Base-by-base conservation (phyloP, 2,797 vertebrate species). In the Mormyrus proboscirostris region DNA sequence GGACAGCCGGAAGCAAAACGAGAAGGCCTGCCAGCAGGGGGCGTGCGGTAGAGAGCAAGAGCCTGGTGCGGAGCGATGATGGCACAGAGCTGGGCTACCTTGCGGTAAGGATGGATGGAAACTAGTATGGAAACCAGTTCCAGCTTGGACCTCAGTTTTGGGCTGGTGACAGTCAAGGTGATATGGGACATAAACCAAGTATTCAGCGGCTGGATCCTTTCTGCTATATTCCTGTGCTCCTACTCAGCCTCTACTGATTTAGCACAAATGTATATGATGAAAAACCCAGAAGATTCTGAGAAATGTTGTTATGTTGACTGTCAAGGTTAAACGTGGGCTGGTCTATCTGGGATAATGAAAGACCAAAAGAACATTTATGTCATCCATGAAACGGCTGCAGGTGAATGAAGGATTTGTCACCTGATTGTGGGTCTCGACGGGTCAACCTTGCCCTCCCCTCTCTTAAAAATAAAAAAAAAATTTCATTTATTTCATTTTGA, bases 1-100 rank as follows among this genome's bases (percentile, higher is more conserved):
- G 93, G 93, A 0, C 92, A 93, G 89, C 91, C 82, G 89, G 9
- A 90, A 89, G 87, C 92, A 8, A 29, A 85, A 85, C 10, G 49
- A 85, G 82, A 85, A 51, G 82, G 22, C 22, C 82, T 50, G 82
- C 82, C 44, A 49, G 9, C n/a, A 47, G 22, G 10, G 16, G 44
- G 82, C n/a, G n/a, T 25, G n/a, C 9, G 2, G 49, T 2, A 22
- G 49, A 85, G 10, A 29, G 49, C 22, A 6, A 12, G 4, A 51
- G 10, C 69, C 12, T 33, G 10, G 29, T 41, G 14, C 16, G 19
- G 12, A n/a, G 33, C 69, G 29, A 73, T 73, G 69, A 73, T 2
- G 12, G 33, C 33, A 38, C 33, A 73, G 29, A 14, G 69, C 33
- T 73, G 4, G 33, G 29, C 69, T 38, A 73, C 76, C 41, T n/a